Conservation (phyloP, 2,888 invertebrate species). For the Synergus gifuensis region DNA sequence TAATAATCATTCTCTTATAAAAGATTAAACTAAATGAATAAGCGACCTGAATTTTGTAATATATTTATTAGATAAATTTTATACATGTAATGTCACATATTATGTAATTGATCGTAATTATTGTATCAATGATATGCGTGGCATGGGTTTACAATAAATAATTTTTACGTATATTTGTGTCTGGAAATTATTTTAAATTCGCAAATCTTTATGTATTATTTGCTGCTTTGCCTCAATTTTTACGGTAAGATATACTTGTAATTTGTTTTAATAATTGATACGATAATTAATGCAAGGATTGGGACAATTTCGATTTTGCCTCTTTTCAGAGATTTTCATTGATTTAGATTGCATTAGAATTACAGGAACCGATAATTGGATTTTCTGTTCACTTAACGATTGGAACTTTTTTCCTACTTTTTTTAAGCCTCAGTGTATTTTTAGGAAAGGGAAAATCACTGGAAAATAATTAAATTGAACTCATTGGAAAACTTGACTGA, state of each 20-base stretch:
- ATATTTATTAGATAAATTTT: conserved; percentile 71
- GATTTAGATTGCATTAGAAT: background rate
- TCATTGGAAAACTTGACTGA: background rate
- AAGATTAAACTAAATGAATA: background rate
- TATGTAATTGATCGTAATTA: conserved; percentile 18
- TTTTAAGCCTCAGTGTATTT: background rate
- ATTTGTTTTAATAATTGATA: conserved; percentile 10
- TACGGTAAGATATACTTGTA: background rate
- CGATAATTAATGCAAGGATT: background rate
- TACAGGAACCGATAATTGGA: conserved; percentile 24
- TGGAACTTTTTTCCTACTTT: background rate
- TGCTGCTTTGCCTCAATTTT: background rate
- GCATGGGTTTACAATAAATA: conserved; percentile 34
- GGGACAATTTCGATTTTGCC: background rate
- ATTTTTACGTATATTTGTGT: conserved; percentile 16
- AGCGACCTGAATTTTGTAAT: conserved; percentile 51
- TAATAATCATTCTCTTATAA: background rate
- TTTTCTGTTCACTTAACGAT: background rate
- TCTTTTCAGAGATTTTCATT: too few relatives aligned
- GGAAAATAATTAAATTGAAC: conserved; percentile 21
- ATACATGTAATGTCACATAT: conserved; percentile 61
- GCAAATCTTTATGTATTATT: background rate
- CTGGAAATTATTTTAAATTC: background rate
- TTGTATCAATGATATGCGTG: conserved; percentile 64
- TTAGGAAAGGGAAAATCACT: background rate